Base-by-base conservation (phyloP, 1,140 invertebrate genomes). In the Drosophila kepulauana region DNA sequence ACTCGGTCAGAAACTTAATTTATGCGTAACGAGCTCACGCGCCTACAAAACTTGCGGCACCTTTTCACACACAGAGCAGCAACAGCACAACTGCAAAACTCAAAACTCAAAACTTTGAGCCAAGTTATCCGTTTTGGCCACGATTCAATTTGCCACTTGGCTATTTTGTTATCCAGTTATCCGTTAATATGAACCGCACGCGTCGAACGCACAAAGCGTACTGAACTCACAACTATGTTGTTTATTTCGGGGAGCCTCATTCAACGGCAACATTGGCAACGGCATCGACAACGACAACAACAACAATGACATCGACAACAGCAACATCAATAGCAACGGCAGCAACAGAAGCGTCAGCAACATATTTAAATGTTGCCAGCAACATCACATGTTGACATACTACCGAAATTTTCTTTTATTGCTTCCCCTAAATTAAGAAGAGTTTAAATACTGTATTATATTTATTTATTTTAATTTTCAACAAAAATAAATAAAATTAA, bases 161-260 rank as follows among this genome's bases (percentile, higher is more conserved):
- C 33, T 58, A 33, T 67, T 28, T 56, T 68, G 3, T 2, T 33
- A 35, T 51, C 62, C 51, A 77, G 61, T 65, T 79, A 51, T 70
- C 68, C 75, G 79, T 68, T 62, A 48, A 73, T 68, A 48, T 65
- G 51, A 89, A 90, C 90, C 85, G 85, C 78, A 90, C 90, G 75
- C 80, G 80, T 84, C 80, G 85, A 91, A 91, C 90, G 90, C 90
- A 91, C 90, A 91, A 91, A 91, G 82, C 82, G 82, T 78, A 91
- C 89, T 91, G 89, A 91, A 87, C 48, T 79, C 67, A 71, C 77
- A 88, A 89, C 63, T 78, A 65, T 84, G 64, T 64, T 51, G 20
- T 54, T 67, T 62, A 49, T 84, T 85, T 65, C 63, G 85, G 89
- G 81, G 85, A 89, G 81, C 70, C 79, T 78, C 84, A 48, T 56